These are phyloP conservation scores for Otis tarda DNA, from an alignment of 2,113 vertebrate species.

Conservation along the genomic window DNA sequence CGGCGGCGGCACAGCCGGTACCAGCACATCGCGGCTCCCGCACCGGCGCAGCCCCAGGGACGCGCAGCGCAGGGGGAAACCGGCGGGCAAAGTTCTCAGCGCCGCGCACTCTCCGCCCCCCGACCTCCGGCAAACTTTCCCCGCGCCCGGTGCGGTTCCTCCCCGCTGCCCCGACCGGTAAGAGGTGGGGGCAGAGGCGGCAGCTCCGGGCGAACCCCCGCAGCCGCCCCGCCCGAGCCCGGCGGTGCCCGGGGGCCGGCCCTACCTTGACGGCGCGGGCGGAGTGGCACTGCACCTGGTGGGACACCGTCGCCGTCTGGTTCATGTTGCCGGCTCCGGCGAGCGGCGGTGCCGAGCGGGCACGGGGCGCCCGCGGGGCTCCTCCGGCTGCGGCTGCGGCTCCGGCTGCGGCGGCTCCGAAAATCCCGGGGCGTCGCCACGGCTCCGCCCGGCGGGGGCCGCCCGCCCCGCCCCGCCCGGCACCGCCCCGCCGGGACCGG, in stretches of 20 bases:
- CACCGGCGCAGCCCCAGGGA: background rate
- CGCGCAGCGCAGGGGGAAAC: background rate
- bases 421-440: background rate
- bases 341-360: background rate
- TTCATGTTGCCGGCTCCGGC: slow-evolving; percentile 80
- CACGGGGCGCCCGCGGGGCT: background rate
- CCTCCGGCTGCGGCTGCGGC: background rate
- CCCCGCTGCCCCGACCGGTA: too few species aligned
- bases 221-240: background rate
- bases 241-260: background rate
- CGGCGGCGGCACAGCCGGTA: background rate
- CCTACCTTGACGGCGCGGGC: slow-evolving; percentile 85
- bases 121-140: background rate
- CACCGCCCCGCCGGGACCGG: background rate
- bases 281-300: slow-evolving; percentile 86
- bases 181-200: too few species aligned
- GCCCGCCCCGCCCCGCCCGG: background rate
- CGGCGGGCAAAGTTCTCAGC: background rate
- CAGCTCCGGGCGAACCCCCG: background rate
- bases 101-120: background rate
- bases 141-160: background rate
- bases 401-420: slow-evolving; percentile 7
- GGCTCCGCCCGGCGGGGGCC: background rate
- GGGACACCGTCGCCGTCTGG: slow-evolving; percentile 88
- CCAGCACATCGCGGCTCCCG: background rate